Conservation (phyloP, 2,113 vertebrate species). For the Oncorhynchus kisutch region DNA sequence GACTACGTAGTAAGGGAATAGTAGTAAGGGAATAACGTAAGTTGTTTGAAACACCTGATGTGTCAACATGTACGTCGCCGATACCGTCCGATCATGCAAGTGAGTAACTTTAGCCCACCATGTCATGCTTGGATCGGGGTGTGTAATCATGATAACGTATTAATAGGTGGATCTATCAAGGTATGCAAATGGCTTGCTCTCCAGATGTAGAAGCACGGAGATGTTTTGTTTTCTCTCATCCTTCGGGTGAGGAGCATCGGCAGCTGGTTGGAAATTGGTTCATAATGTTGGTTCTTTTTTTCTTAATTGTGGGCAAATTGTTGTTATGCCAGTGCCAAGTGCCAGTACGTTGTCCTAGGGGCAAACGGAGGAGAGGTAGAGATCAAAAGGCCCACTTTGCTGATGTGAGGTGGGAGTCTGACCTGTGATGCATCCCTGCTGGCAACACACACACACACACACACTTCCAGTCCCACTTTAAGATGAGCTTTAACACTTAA, state of each 20-base stretch:
- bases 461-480: background rate
- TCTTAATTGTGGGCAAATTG: slow-evolving; percentile 6
- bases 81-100: slow-evolving; percentile 60
- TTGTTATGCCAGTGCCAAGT: too few species aligned
- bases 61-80: slow-evolving; percentile 49
- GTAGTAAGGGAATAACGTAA: too few species aligned
- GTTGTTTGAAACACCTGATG: background rate
- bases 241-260: slow-evolving; percentile 18
- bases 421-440: background rate
- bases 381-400: background rate
- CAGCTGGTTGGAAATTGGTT: slow-evolving; percentile 20
- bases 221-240: background rate
- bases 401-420: background rate
- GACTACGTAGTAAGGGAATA: too few species aligned
- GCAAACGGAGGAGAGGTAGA: too few species aligned
- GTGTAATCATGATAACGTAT: background rate
- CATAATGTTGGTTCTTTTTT: slow-evolving; percentile 7
- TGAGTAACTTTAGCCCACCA: slow-evolving; percentile 42
- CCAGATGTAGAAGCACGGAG: background rate
- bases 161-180: too few species aligned
- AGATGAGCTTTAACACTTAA: background rate
- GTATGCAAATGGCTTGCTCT: background rate
- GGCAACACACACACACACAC: background rate
- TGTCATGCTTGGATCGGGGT: background rate
- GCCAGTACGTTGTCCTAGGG: background rate